Evolutionary conservation across 2,888 invertebrate species (phyloP).

Genomic region (Heteromyza rotundicornis): DNA sequence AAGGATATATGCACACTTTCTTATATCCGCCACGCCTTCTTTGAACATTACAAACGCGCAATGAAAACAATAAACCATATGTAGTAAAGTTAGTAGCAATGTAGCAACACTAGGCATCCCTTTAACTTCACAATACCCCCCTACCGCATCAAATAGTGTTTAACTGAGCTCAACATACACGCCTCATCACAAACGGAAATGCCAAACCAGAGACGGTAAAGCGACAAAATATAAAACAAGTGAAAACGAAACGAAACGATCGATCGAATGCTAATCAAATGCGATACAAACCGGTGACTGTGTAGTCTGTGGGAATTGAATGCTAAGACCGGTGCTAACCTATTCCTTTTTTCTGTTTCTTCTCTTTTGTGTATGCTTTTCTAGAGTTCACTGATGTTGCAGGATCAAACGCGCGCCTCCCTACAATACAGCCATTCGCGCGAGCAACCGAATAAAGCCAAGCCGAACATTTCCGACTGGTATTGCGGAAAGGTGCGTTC

Average conservation of each 20-base stretch:
- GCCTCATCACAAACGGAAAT: constrained; percentile 15
- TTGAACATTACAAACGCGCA: too few relatives aligned
- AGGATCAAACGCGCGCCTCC: constrained; percentile 74
- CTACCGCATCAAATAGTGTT: too few relatives aligned
- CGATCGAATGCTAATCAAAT: too few relatives aligned
- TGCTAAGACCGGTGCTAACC: constrained; percentile 37
- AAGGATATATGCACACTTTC: too few relatives aligned
- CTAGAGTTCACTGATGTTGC: constrained; percentile 75
- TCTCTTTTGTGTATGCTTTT: constrained; percentile 68
- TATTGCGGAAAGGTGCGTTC: constrained; percentile 69
- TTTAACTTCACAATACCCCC: too few relatives aligned
- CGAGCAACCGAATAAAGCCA: constrained; percentile 65
- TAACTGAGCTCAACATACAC: constrained; percentile 15
- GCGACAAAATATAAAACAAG: constrained; percentile 15
- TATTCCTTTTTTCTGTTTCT: constrained; percentile 46
- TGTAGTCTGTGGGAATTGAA: constrained; percentile 53
- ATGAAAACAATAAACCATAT: too few relatives aligned
- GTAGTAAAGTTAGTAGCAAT: too few relatives aligned
- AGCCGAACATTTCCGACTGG: constrained; percentile 65
- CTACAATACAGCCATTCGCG: constrained; percentile 80
- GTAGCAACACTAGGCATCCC: too few relatives aligned
- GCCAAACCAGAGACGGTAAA: constrained; percentile 10
- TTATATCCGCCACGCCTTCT: too few relatives aligned
- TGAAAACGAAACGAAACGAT: constrained; percentile 37
- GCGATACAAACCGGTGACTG: constrained; percentile 46